Evolutionary conservation across 2,888 invertebrate genomes (phyloP).

Genomic region (Dryobotodes eremita): DNA sequence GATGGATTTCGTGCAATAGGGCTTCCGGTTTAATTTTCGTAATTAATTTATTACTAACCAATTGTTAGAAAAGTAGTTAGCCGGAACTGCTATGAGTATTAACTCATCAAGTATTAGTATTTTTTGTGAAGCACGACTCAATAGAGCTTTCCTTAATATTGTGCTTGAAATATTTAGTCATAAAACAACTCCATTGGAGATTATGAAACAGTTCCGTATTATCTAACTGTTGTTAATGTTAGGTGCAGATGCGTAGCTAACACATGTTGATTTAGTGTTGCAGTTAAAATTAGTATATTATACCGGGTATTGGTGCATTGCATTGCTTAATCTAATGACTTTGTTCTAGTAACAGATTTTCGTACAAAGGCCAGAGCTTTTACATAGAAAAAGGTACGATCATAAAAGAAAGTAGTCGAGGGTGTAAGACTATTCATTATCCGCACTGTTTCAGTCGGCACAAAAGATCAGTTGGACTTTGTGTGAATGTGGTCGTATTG

Average conservation of each 20-base stretch:
- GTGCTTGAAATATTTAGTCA: neutral
- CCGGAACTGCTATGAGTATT: no score
- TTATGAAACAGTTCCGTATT: slow-evolving; percentile 23
- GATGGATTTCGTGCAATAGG: slow-evolving; percentile 29
- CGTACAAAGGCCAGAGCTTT: neutral
- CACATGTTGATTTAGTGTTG: slow-evolving; percentile 1
- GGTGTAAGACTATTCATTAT: slow-evolving; percentile 11
- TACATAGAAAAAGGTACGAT: slow-evolving; percentile 17
- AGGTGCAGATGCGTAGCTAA: neutral
- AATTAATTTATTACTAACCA: slow-evolving; percentile 14
- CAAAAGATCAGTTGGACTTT: slow-evolving; percentile 42
- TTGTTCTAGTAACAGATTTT: neutral
- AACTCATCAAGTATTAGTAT: slow-evolving; percentile 10
- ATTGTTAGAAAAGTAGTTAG: slow-evolving; percentile 4
- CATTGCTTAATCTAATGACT: neutral
- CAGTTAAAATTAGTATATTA: neutral
- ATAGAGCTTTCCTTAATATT: neutral
- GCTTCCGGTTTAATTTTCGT: slow-evolving; percentile 28
- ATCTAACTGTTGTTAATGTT: slow-evolving; percentile 4
- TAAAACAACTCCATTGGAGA: neutral
- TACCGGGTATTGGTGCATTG: neutral
- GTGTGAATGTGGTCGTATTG: slow-evolving; percentile 21
- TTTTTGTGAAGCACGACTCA: neutral
- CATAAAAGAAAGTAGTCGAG: slow-evolving; percentile 21
- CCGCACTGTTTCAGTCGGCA: slow-evolving; percentile 32